These are phyloP conservation scores for Gadus macrocephalus DNA, from an alignment of 2,113 vertebrate species.

Conservation along the genomic window DNA sequence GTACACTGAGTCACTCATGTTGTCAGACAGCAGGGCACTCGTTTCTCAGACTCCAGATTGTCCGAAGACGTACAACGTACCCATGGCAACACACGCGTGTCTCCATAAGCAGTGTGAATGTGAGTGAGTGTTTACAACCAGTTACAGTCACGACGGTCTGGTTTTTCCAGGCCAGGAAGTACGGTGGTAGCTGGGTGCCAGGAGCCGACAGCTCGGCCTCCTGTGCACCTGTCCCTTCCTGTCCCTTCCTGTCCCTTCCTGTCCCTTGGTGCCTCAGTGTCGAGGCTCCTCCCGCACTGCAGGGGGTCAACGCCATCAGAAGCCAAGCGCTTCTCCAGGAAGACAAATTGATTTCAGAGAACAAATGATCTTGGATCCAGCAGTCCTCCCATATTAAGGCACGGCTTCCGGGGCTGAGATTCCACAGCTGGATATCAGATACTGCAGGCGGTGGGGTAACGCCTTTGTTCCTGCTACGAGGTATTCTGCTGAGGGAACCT, in stretches of 20 bases:
- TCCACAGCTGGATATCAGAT: too few species aligned
- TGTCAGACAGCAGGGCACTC: conserved; percentile 7
- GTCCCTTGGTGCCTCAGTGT: conserved; percentile 38
- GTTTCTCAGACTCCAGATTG: conserved; percentile 1
- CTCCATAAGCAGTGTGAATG: neutral
- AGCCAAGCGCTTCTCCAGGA: too few species aligned
- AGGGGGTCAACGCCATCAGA: too few species aligned
- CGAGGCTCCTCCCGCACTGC: neutral
- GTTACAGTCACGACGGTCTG: neutral
- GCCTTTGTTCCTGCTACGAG: too few species aligned
- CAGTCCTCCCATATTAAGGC: too few species aligned
- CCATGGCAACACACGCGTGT: conserved; percentile 13
- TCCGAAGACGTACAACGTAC: neutral
- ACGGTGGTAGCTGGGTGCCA: conserved; percentile 21
- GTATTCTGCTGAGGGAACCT: too few species aligned
- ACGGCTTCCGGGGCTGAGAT: too few species aligned
- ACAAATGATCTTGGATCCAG: too few species aligned
- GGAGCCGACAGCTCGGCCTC: conserved; percentile 41
- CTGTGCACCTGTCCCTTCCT: conserved; percentile 22
- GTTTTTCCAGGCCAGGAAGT: conserved; percentile 1
- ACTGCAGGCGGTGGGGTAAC: too few species aligned
- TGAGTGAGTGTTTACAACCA: neutral
- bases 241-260: conserved; percentile 23
- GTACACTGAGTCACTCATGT: conserved; percentile 4
- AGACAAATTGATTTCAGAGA: too few species aligned